These are phyloP conservation scores for Masticophis lateralis DNA, from an alignment of 2,797 vertebrate species.

Conservation along the genomic window DNA sequence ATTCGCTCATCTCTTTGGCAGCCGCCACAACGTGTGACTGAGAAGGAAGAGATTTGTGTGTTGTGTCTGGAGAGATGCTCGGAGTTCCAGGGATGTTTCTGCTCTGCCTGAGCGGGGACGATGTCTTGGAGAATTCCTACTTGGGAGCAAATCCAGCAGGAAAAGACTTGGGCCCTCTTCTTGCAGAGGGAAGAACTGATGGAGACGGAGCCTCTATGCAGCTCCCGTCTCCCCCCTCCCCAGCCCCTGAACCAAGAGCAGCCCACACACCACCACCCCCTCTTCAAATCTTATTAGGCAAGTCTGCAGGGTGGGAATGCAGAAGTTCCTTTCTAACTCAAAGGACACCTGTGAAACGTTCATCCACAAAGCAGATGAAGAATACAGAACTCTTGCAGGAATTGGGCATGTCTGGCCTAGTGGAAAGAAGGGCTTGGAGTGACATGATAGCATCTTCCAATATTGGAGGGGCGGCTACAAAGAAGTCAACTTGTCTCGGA, in stretches of 20 bases:
- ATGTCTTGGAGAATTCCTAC: neutral
- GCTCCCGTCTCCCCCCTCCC: neutral
- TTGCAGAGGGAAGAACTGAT: neutral
- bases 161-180: neutral
- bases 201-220: neutral
- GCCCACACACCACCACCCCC: neutral
- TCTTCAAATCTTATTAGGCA: neutral
- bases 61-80: neutral
- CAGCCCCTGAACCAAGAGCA: too few relatives aligned
- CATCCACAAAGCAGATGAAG: neutral
- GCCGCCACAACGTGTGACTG: neutral
- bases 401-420: neutral
- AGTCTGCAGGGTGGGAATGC: neutral
- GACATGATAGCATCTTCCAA: neutral
- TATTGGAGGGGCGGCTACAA: too few relatives aligned
- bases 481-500: too few relatives aligned
- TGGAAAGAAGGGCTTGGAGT: neutral
- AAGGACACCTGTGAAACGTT: neutral
- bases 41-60: too few relatives aligned
- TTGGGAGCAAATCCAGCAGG: neutral
- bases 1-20: neutral
- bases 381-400: neutral
- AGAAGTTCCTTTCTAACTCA: neutral
- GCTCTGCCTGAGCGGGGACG: too few relatives aligned
- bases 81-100: neutral